A percentile compares a stretch with the other conserved stretches of the same genome.
Evolutionary conservation across 35 echinoderm and acorn worm species (phyloP).

Genomic region (Apostichopus japonicus): DNA sequence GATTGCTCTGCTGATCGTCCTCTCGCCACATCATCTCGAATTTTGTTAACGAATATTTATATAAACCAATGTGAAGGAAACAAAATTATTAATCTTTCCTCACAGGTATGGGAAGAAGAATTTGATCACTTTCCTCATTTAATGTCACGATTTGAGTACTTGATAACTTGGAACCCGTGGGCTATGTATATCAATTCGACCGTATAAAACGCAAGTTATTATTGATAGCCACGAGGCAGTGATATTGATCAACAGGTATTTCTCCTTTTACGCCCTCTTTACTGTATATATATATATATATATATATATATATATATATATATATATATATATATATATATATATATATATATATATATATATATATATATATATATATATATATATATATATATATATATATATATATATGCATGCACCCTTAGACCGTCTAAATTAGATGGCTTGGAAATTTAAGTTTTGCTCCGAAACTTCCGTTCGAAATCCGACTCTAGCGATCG

Average conservation of each 20-base stretch:
- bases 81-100: too few species aligned
- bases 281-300: background rate
- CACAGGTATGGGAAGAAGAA: too few species aligned
- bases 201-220: too few species aligned
- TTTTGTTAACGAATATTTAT: too few species aligned
- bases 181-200: too few species aligned
- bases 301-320: background rate
- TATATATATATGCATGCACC: background rate
- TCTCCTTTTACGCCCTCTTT: background rate
- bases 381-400: background rate
- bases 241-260: background rate
- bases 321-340: background rate
- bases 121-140: too few species aligned
- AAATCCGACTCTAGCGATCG: slow-evolving; percentile 22
- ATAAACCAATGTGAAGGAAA: too few species aligned
- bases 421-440: background rate
- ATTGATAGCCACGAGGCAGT: background rate
- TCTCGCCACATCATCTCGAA: too few species aligned
- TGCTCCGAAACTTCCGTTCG: background rate
- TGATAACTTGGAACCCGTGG: too few species aligned
- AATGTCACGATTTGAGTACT: too few species aligned
- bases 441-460: background rate
- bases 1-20: too few species aligned
- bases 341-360: background rate
- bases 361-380: slow-evolving; percentile 1